Evolutionary conservation across 2,888 invertebrate genomes (phyloP).

Genomic region (Caenorhabditis sulstoni): DNA sequence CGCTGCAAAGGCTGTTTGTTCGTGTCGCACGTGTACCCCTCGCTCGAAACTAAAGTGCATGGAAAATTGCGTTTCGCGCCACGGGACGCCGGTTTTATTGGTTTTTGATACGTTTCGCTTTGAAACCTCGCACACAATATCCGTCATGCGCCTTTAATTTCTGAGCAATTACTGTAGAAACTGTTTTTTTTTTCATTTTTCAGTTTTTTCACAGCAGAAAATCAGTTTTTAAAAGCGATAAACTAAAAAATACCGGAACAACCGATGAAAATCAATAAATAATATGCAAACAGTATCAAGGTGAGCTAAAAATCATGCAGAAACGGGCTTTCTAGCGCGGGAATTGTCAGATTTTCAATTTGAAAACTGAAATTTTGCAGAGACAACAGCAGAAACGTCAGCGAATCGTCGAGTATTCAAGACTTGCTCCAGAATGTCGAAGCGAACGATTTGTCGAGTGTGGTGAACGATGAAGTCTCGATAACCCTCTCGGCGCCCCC

Average conservation of each 20-base stretch:
- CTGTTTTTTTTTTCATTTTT: slow-evolving; percentile 1
- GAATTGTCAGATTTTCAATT: not conserved
- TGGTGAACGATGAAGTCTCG: slow-evolving; percentile 52
- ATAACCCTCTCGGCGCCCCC: slow-evolving; percentile 44
- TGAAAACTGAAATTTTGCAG: slow-evolving; percentile 22
- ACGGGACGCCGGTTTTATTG: not conserved
- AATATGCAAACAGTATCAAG: slow-evolving; percentile 41
- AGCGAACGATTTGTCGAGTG: slow-evolving; percentile 54
- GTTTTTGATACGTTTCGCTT: not conserved
- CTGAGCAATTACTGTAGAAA: not conserved
- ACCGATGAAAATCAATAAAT: slow-evolving; percentile 27
- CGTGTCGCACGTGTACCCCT: slow-evolving; percentile 4
- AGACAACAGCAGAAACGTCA: slow-evolving; percentile 40
- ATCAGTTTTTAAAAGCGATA: slow-evolving; percentile 1
- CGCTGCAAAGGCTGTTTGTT: slow-evolving; percentile 7
- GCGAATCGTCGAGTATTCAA: slow-evolving; percentile 58
- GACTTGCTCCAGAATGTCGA: slow-evolving; percentile 55
- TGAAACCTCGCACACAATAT: too few relatives aligned
- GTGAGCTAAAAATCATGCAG: slow-evolving; percentile 1
- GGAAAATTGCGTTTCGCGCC: not conserved
- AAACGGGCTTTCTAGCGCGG: not conserved
- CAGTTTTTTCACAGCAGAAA: not conserved
- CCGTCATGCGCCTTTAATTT: too few relatives aligned
- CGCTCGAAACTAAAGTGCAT: slow-evolving; percentile 1
- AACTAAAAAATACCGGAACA: not conserved